These are phyloP conservation scores for Parambassis ranga DNA, from an alignment of 2,797 vertebrate species.

Conservation along the genomic window DNA sequence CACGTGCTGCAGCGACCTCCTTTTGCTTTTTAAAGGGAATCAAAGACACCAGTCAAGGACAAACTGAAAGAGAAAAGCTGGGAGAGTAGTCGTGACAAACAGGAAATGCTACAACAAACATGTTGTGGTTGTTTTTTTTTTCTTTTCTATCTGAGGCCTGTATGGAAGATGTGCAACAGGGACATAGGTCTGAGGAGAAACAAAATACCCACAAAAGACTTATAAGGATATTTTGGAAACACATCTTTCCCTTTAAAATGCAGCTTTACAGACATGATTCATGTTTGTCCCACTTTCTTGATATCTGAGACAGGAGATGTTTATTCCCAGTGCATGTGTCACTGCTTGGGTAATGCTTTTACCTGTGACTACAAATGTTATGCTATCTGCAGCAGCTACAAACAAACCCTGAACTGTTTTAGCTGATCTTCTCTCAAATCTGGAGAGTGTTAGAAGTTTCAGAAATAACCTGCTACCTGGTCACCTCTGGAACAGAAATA, in stretches of 20 bases:
- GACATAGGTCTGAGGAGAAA: constrained; percentile 21
- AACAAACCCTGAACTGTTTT: constrained; percentile 14
- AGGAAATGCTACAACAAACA: constrained; percentile 44
- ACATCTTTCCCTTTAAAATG: constrained; percentile 14
- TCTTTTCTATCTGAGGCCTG: not conserved
- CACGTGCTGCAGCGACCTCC: not conserved
- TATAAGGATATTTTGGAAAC: constrained; percentile 14
- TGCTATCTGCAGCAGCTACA: not conserved
- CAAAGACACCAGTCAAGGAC: constrained; percentile 29
- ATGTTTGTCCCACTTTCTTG: constrained; percentile 45
- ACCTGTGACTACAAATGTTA: not conserved
- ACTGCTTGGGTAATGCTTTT: not conserved
- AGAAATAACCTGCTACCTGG: constrained; percentile 31
- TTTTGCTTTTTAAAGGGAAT: constrained; percentile 17
- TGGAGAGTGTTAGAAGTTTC: constrained; percentile 7
- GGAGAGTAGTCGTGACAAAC: constrained; percentile 30
- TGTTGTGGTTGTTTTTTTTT: not conserved
- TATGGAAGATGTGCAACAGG: constrained; percentile 7
- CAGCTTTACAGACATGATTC: constrained; percentile 8
- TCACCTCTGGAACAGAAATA: constrained; percentile 30
- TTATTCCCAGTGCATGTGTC: constrained; percentile 20
- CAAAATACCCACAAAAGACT: constrained; percentile 14
- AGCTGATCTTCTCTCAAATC: constrained; percentile 1
- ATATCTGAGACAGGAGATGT: constrained; percentile 13
- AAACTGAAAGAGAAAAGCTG: constrained; percentile 19